Evolutionary conservation across 2,113 vertebrate species (phyloP).

Genomic region (Trachemys scripta): DNA sequence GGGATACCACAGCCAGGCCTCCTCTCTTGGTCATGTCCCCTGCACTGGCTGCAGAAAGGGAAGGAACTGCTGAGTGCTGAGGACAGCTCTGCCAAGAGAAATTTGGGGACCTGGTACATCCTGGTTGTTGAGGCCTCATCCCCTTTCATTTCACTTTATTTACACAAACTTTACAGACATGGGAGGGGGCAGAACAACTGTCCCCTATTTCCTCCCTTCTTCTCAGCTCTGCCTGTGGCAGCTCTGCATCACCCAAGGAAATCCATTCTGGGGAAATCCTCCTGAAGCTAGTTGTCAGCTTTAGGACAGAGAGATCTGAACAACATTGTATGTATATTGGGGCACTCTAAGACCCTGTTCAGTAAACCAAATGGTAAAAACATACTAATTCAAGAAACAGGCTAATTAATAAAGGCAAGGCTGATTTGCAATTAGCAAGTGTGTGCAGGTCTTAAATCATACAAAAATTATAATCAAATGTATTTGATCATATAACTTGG

Average conservation of each 20-base stretch:
- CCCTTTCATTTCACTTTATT: neutral
- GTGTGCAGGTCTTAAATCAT: neutral
- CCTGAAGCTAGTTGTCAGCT: neutral
- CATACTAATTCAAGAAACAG: neutral
- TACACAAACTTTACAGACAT: neutral
- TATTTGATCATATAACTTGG: neutral
- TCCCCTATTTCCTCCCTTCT: neutral
- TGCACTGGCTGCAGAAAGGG: slow-evolving; percentile 26
- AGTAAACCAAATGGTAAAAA: neutral
- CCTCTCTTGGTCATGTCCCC: slow-evolving; percentile 21
- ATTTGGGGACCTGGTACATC: neutral
- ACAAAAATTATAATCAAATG: rapidly evolving
- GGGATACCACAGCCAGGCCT: slow-evolving; percentile 10
- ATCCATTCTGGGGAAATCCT: neutral
- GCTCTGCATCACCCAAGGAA: neutral
- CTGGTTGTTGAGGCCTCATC: neutral
- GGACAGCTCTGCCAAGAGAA: neutral
- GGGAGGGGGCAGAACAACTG: neutral
- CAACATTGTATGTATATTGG: neutral
- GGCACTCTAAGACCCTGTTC: neutral
- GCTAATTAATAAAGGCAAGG: neutral
- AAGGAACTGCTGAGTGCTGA: rapidly evolving
- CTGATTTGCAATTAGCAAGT: neutral
- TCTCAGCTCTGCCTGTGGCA: neutral
- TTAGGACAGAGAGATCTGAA: neutral